Base-by-base conservation (phyloP, 2,113 vertebrate species). In the Ailurus styani region DNA sequence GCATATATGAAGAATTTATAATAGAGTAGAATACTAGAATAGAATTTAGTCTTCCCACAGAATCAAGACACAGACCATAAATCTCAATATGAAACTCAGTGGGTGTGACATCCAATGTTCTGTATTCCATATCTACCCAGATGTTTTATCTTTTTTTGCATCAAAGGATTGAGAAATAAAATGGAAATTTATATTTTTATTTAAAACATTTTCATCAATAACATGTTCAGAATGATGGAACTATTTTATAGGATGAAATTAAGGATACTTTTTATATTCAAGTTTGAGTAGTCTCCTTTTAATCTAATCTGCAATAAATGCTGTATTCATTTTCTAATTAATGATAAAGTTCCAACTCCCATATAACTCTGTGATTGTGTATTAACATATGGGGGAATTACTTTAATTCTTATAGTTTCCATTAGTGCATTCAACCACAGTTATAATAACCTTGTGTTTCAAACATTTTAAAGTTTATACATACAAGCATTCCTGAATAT, bases 341-440 rank as follows among this genome's bases (percentile, higher is more conserved):
- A 97, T 91, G 92, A 89, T 57, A 50, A 95, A 90, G 37, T 90
- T 85, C 42, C 90, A n/a, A 45, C 14, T 96, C 93, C 52, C n/a
- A 0, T 68, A 93, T 96, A 97, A 87, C 14, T 82, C 83, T 98
- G 90, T 95, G 90, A 96, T 21, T 77, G 11, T 66, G 57, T 70
- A 96, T 89, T 98, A 96, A 98, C 96, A 92, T 96, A 96, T 78
- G n/a, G 45, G 68, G 14, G 87, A 98, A 98, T 97, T 90, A 47
- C 34, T 98, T 97, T 85, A 73, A 79, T 97, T 98, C 86, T 97
- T 97, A 84, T 37, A 85, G 47, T 96, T 96, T 27, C 96, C 34
- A 98, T 98, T 98, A 97, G 40, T 84, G 97, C 95, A 97, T 96
- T 98, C 96, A 98, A 88, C 42, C 75, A 81, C 62, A 98, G 96